Evolutionary conservation across 2,888 invertebrate genomes (phyloP).

Genomic region (Brenthis daphne): DNA sequence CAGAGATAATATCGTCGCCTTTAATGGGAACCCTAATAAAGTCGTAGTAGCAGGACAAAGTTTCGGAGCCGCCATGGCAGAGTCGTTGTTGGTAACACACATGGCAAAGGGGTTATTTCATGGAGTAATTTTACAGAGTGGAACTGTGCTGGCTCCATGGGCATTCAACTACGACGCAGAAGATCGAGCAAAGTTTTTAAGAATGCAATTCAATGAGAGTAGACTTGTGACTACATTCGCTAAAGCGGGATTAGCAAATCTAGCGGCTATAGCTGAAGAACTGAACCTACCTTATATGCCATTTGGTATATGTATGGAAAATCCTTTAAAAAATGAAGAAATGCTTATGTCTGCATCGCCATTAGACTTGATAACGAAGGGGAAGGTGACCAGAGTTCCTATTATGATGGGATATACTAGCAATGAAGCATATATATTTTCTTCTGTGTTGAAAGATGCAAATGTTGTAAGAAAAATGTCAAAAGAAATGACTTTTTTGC

Average conservation of each 20-base stretch:
- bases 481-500: slow-evolving; percentile 48
- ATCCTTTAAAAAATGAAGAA: slow-evolving; percentile 58
- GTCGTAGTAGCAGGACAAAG: slow-evolving; percentile 68
- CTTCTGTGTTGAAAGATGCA: slow-evolving; percentile 52
- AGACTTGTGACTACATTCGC: slow-evolving; percentile 46
- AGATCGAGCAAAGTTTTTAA: slow-evolving; percentile 53
- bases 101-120: slow-evolving; percentile 61
- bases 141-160: slow-evolving; percentile 67
- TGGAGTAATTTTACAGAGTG: slow-evolving; percentile 70
- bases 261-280: slow-evolving; percentile 52
- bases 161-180: slow-evolving; percentile 68
- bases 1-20: slow-evolving; percentile 70
- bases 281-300: slow-evolving; percentile 62
- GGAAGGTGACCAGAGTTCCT: slow-evolving; percentile 54
- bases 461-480: slow-evolving; percentile 48
- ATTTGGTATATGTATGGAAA: slow-evolving; percentile 67
- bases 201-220: slow-evolving; percentile 41
- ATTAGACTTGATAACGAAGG: slow-evolving; percentile 51
- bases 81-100: slow-evolving; percentile 58
- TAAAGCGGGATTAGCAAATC: slow-evolving; percentile 47
- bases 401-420: slow-evolving; percentile 68
- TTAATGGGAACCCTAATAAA: slow-evolving; percentile 65
- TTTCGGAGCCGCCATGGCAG: slow-evolving; percentile 69
- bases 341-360: slow-evolving; percentile 60
- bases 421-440: slow-evolving; percentile 70